Evolutionary conservation across 2,888 invertebrate genomes (phyloP).

Genomic region (Scaptomyza polygonia): DNA sequence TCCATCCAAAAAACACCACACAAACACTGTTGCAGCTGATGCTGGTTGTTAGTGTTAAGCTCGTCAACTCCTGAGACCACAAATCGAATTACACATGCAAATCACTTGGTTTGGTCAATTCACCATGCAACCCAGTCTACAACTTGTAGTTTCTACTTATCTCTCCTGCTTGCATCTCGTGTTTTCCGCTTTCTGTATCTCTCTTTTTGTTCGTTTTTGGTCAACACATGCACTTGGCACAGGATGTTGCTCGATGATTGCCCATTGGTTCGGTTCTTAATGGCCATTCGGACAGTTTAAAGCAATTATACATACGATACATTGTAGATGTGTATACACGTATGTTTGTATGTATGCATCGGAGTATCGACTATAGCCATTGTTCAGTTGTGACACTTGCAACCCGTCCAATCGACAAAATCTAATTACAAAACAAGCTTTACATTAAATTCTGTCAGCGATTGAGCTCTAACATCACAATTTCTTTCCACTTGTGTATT

Average conservation of each 20-base stretch:
- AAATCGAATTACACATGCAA: constrained; percentile 77
- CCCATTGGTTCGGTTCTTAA: constrained; percentile 42
- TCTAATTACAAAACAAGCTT: constrained; percentile 56
- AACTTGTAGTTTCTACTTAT: neutral
- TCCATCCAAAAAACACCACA: constrained; percentile 13
- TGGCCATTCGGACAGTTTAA: constrained; percentile 67
- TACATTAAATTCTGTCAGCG: constrained; percentile 46
- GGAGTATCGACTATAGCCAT: constrained; percentile 15
- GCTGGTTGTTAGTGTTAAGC: constrained; percentile 47
- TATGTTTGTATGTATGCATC: neutral
- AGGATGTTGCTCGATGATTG: constrained; percentile 33
- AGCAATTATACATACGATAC: constrained; percentile 55
- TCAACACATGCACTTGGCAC: constrained; percentile 13
- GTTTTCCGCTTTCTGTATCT: constrained; percentile 12
- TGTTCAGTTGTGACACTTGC: constrained; percentile 24
- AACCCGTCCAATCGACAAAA: constrained; percentile 21
- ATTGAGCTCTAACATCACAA: constrained; percentile 38
- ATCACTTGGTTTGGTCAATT: constrained; percentile 64
- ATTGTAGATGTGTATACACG: constrained; percentile 2
- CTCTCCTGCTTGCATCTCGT: neutral
- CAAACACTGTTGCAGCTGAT: constrained; percentile 1
- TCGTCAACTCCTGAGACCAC: constrained; percentile 64
- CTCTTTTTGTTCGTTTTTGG: constrained; percentile 29
- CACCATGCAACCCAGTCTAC: constrained; percentile 32
- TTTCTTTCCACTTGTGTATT: neutral